phyloP scores from a whole-genome alignment of 1,140 invertebrate species.

The Matsumurasca onukii region DNA sequence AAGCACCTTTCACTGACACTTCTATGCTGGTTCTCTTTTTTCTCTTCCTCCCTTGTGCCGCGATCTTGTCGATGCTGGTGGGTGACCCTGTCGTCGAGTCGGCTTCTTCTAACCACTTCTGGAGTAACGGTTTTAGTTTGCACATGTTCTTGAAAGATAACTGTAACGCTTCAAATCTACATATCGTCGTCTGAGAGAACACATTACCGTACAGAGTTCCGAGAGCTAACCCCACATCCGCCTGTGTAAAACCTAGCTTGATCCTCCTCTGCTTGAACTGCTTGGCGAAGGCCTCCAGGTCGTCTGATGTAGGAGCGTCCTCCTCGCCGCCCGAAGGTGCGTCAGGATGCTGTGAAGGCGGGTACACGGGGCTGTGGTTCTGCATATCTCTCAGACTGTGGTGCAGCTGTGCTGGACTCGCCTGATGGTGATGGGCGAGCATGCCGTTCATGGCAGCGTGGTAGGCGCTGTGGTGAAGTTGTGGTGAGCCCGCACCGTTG shows the following conservation, averaged over 20 bases:
- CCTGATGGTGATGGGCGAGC: slow-evolving; percentile 64
- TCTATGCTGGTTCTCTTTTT: slow-evolving; percentile 99
- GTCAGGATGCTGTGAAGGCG: slow-evolving; percentile 60
- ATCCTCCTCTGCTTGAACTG: slow-evolving; percentile 99
- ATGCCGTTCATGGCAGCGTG: slow-evolving; percentile 82
- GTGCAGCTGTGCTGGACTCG: slow-evolving; percentile 68
- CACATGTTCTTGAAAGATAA: slow-evolving; percentile 99
- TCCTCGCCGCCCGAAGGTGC: slow-evolving; percentile 77
- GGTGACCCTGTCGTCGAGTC: slow-evolving; percentile 97
- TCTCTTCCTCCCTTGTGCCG: slow-evolving; percentile 93
- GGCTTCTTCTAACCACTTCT: slow-evolving; percentile 99
- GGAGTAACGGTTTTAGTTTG: slow-evolving; percentile 96
- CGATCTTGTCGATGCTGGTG: slow-evolving; percentile 97
- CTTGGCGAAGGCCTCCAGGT: slow-evolving; percentile 98
- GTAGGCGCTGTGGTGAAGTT: slow-evolving; percentile 68
- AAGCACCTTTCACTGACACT: slow-evolving; percentile 95
- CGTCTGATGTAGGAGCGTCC: slow-evolving; percentile 95
- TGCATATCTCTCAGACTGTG: slow-evolving; percentile 61
- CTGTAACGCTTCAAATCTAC: slow-evolving; percentile 98
- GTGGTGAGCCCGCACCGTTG: slow-evolving; percentile 71
- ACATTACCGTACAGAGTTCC: slow-evolving; percentile 99
- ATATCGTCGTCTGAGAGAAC: slow-evolving; percentile 99
- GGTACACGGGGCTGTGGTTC: slow-evolving; percentile 62
- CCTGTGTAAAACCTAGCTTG: slow-evolving; percentile 98
- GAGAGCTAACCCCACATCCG: slow-evolving; percentile 95